phyloP scores from a whole-genome alignment of 2,797 vertebrate genomes.

The Bradypus variegatus region DNA sequence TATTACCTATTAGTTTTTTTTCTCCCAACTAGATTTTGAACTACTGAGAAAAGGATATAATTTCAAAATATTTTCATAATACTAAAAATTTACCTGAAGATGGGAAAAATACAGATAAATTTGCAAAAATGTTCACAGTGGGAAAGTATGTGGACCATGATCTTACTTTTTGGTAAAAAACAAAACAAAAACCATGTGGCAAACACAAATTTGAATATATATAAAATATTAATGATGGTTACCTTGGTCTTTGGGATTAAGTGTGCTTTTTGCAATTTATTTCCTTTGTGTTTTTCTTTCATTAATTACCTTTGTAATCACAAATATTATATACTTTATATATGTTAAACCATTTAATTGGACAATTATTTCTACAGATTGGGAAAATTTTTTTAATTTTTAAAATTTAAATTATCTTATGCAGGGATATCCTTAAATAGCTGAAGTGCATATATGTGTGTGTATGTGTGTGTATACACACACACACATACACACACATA shows the following conservation, averaged over 20 bases:
- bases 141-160: not conserved
- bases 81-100: not conserved
- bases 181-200: not conserved
- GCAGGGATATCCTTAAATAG: conserved; percentile 33
- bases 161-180: not conserved
- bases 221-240: not conserved
- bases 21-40: conserved; percentile 7
- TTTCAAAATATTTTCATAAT: not conserved
- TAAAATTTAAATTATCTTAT: not conserved
- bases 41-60: not conserved
- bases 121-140: not conserved
- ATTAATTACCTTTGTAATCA: not conserved
- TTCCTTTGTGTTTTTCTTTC: not conserved
- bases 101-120: not conserved
- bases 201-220: not conserved
- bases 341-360: not conserved
- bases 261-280: not conserved
- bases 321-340: not conserved
- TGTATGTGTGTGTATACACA: no score
- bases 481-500: no score
- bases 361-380: not conserved
- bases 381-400: not conserved
- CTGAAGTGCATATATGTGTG: conserved; percentile 45
- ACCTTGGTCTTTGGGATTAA: not conserved
- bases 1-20: not conserved